A percentile compares a stretch with the other conserved stretches of the same genome.
Evolutionary conservation across 2,797 vertebrate species (phyloP).

Genomic region (Sus cebifrons): DNA sequence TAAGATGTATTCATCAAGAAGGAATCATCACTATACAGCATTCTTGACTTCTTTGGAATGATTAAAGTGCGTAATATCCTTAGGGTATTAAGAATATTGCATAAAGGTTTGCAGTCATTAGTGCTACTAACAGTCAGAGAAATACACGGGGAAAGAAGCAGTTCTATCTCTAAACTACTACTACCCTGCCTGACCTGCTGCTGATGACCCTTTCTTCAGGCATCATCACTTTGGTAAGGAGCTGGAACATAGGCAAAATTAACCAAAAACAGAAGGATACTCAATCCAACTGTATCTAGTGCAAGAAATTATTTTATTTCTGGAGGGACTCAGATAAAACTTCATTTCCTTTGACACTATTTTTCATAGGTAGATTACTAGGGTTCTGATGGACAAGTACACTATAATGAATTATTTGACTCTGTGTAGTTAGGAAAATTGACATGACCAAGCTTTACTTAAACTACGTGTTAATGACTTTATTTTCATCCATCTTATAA

Average conservation of each 20-base stretch:
- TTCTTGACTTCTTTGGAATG: constrained; percentile 82
- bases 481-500: constrained; percentile 52
- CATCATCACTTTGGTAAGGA: neutral
- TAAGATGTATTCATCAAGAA: constrained; percentile 68
- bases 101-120: constrained; percentile 62
- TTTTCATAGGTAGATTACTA: constrained; percentile 62
- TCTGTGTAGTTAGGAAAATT: constrained; percentile 1
- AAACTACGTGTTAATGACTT: constrained; percentile 61
- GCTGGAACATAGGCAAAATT: constrained; percentile 38
- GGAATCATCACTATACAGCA: constrained; percentile 64
- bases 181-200: constrained; percentile 44
- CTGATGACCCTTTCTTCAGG: constrained; percentile 52
- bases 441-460: constrained; percentile 33
- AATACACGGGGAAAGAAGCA: constrained; percentile 37
- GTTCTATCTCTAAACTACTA: constrained; percentile 1
- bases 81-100: constrained; percentile 70
- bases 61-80: constrained; percentile 82
- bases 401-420: constrained; percentile 41
- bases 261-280: constrained; percentile 34
- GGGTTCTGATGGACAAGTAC: constrained; percentile 43
- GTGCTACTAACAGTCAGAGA: constrained; percentile 59
- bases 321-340: constrained; percentile 11
- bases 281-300: constrained; percentile 18
- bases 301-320: constrained; percentile 56
- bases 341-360: constrained; percentile 49